Evolutionary conservation across 2,797 vertebrate genomes (phyloP), one percentile per base, ranked within the genome.

Genomic region (Phrynocephalus forsythii): DNA sequence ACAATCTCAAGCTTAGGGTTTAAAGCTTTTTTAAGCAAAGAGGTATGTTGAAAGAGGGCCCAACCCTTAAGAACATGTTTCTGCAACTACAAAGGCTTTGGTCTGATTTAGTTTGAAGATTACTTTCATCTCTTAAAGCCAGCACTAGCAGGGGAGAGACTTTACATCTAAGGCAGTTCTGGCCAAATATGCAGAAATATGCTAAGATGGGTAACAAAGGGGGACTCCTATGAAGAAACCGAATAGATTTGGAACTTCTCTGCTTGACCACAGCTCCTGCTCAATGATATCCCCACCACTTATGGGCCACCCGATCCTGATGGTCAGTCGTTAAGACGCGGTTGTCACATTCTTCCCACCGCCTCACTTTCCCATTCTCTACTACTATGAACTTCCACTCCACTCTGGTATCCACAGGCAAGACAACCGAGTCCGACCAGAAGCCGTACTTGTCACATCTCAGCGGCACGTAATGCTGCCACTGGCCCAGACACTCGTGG

Each of bases 341-440:
- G 71, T 99, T 99, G 56, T 87, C 82, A 1, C 98, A 98, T 93
- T 99, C 99, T 95, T 99, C 99, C 99, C 98, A 99, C 44, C 98
- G 98, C 63, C 93, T 95, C 72, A 99, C 96, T 84, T 95, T 94
- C 3, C 97, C 98, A 0, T 98, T 96, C 77, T 99, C 98, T 93
- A 99, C 95, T 91, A 99, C 80, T 78, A 99, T 97, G 82, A 99
- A 99, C 94, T 99, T 99, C 99, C 99, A 99, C 93, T 98, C 97
- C 60, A 99, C 90, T 60, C 93, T 96, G 75, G 95, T 96, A 91
- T 98, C 97, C 1, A 86, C 94, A 0, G 98, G 98, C 52, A 99
- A 95, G 44, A 92, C 83, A 81, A 99, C 77, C 0, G 96, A 96
- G 1, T 92, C 92, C 6, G 96, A 96, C 99, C 99, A 99, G 91